A percentile compares a stretch with the other conserved stretches of the same genome.
Evolutionary conservation across 2,113 vertebrate species (phyloP).

Genomic region (Neodon shergylaensis): DNA sequence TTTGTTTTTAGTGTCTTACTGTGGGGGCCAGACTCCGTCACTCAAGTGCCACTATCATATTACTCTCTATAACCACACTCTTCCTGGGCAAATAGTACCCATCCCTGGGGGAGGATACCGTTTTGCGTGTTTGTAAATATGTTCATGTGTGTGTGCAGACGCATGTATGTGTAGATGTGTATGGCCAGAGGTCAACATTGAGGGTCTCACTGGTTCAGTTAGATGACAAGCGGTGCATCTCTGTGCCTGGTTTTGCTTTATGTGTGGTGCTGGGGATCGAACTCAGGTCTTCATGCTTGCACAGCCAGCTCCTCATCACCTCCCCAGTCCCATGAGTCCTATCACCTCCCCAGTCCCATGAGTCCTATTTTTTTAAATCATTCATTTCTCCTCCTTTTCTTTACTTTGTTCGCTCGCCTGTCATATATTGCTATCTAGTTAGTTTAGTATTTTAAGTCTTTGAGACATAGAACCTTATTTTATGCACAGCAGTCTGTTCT

Average conservation of each 20-base stretch:
- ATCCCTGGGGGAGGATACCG: neutral
- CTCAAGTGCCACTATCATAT: neutral
- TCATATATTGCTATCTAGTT: constrained; percentile 22
- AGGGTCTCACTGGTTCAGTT: no score
- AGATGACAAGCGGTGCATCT: neutral
- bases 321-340: neutral
- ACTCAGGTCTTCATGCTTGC: neutral
- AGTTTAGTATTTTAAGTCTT: constrained; percentile 58
- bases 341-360: neutral
- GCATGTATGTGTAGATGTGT: neutral
- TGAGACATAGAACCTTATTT: constrained; percentile 43
- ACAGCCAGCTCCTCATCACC: no score
- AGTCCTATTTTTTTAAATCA: neutral
- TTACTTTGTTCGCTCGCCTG: constrained; percentile 3
- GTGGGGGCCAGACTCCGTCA: neutral
- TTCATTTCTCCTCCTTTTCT: neutral
- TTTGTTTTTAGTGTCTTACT: neutral
- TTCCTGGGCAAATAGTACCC: neutral
- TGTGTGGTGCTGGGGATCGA: neutral
- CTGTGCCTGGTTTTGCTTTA: neutral
- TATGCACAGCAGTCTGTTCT: neutral
- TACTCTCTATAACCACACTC: neutral
- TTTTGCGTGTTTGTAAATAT: neutral
- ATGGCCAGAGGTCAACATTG: neutral
- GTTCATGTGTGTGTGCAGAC: neutral